Conservation (phyloP, 2,888 invertebrate species). For the Ditula angustiorana region DNA sequence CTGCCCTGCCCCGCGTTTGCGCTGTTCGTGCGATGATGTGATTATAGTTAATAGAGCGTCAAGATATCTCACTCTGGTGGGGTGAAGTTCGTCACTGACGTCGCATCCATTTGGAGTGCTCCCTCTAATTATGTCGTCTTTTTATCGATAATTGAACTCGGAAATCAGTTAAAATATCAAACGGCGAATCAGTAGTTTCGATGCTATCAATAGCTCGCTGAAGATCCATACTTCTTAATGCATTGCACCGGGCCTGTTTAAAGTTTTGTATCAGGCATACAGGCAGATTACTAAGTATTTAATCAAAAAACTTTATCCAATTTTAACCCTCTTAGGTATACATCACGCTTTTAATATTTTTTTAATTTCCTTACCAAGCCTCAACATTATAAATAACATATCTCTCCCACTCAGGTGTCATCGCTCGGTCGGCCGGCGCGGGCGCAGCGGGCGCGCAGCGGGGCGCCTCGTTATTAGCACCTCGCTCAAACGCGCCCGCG, state of each 20-base stretch:
- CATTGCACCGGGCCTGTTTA: no score
- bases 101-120: no score
- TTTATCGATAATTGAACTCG: not conserved
- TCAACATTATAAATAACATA: constrained; percentile 6
- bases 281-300: no score
- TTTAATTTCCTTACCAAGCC: no score
- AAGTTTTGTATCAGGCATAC: no score
- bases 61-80: constrained; percentile 66
- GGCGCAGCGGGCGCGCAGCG: constrained; percentile 74
- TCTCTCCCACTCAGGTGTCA: constrained; percentile 45
- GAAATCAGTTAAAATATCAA: not conserved
- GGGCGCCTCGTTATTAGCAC: constrained; percentile 83
- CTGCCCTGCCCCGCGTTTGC: constrained; percentile 46
- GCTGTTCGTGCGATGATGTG: constrained; percentile 57
- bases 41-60: constrained; percentile 74
- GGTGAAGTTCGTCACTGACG: constrained; percentile 47
- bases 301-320: no score
- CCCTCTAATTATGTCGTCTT: not conserved
- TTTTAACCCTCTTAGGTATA: no score
- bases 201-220: no score
- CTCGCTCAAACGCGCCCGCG: constrained; percentile 73
- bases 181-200: no score
- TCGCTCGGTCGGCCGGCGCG: constrained; percentile 39
- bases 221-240: no score
- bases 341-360: no score